Evolutionary conservation across 2,888 invertebrate genomes (phyloP).

Genomic region (Gisinianus flammeolus): DNA sequence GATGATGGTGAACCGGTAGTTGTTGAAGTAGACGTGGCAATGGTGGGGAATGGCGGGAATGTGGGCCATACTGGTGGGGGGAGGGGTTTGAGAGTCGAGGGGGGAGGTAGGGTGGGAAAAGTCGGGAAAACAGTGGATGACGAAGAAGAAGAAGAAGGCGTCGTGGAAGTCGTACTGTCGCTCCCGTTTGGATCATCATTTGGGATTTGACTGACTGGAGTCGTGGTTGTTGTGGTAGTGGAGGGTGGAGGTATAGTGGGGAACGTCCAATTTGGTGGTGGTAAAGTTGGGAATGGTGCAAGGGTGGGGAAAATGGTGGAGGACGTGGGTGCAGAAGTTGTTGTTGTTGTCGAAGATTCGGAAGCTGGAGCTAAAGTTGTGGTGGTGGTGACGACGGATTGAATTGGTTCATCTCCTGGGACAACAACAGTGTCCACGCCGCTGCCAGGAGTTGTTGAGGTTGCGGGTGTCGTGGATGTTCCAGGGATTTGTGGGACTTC

Average conservation of each 20-base stretch:
- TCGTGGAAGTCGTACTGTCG: constrained; percentile 13
- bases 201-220: not conserved
- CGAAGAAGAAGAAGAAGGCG: not conserved
- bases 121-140: not conserved
- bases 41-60: not conserved
- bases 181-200: not conserved
- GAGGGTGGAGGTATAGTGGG: not conserved
- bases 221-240: not conserved
- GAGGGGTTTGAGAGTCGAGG: not conserved
- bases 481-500: constrained; percentile 23
- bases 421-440: no score
- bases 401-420: constrained; percentile 40
- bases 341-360: not conserved
- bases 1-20: not conserved
- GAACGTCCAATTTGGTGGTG: constrained; percentile 2
- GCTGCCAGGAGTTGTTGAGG: constrained; percentile 17
- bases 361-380: not conserved
- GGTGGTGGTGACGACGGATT: constrained; percentile 6
- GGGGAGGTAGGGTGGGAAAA: constrained; percentile 8
- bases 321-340: constrained; percentile 12
- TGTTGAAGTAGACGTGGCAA: not conserved
- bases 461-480: not conserved
- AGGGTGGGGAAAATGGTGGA: constrained; percentile 33
- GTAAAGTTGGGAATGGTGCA: constrained; percentile 3
- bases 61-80: no score